Evolutionary conservation across 2,113 vertebrate genomes (phyloP).

Genomic region (Mastomys coucha): DNA sequence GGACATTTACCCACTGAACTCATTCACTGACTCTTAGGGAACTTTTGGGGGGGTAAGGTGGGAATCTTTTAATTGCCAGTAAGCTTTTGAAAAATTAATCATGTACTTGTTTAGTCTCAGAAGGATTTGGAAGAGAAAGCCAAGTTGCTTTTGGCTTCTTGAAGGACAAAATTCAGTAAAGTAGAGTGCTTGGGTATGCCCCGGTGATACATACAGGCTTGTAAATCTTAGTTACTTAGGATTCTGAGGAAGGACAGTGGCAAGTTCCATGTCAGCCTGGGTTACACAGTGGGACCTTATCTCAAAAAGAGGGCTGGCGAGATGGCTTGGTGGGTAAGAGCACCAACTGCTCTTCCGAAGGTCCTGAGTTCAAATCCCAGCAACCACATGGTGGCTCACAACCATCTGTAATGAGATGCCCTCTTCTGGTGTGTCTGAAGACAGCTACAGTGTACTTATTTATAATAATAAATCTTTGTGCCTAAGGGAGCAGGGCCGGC

Average conservation of each 20-base stretch:
- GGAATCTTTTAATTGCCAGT: neutral
- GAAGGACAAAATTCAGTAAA: neutral
- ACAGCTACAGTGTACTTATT: too few relatives aligned
- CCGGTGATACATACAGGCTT: neutral
- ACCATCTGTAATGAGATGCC: too few relatives aligned
- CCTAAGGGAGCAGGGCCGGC: too few relatives aligned
- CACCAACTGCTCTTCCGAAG: too few relatives aligned
- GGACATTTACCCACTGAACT: neutral
- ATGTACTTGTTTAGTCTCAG: neutral
- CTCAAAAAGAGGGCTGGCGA: neutral
- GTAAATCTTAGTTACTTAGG: neutral
- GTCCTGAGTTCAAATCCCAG: too few relatives aligned
- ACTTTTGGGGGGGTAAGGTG: too few relatives aligned
- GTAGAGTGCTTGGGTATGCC: neutral
- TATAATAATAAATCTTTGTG: too few relatives aligned
- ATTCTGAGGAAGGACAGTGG: neutral
- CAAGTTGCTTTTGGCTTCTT: neutral
- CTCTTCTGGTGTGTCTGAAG: too few relatives aligned
- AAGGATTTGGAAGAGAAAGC: constrained; percentile 1
- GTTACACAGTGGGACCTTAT: neutral
- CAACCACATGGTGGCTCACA: too few relatives aligned
- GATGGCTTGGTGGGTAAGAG: neutral
- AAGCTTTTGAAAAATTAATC: neutral
- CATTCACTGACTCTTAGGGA: neutral
- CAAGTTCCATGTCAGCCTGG: neutral